Conservation (phyloP, 2,113 vertebrate species). For the Ceyx margarethae region DNA sequence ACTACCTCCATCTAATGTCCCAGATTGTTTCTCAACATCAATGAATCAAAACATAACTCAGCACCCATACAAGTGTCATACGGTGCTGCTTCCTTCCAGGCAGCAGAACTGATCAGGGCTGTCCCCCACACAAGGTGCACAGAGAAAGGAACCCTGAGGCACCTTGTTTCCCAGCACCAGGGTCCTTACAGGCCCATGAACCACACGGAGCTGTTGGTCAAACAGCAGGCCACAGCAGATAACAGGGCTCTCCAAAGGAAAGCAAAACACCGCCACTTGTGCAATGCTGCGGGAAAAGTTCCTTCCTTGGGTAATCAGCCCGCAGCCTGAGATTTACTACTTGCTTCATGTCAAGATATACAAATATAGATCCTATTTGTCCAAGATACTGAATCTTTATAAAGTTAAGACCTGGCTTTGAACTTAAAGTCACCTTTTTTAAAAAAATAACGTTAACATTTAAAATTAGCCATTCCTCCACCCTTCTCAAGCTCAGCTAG, state of each 20-base stretch:
- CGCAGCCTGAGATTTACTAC: not conserved
- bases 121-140: fast-evolving
- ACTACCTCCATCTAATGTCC: not conserved
- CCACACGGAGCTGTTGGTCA: not conserved
- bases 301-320: not conserved
- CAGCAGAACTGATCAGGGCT: not conserved
- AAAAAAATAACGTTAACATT: not conserved
- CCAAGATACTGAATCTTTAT: not conserved
- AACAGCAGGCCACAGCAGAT: not conserved
- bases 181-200: not conserved
- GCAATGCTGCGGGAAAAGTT: not conserved
- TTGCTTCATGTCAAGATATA: not conserved
- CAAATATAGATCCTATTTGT: not conserved
- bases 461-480: not conserved
- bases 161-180: not conserved
- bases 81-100: not conserved
- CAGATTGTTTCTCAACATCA: not conserved
- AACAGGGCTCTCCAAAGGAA: not conserved
- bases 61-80: not conserved
- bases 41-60: not conserved
- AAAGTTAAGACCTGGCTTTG: not conserved
- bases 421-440: not conserved
- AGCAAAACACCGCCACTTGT: not conserved
- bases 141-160: not conserved
- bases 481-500: not conserved